A percentile compares a stretch with the other conserved stretches of the same genome.
phyloP scores from a whole-genome alignment of 2,797 vertebrate species.

The Pipistrellus pygmaeus region DNA sequence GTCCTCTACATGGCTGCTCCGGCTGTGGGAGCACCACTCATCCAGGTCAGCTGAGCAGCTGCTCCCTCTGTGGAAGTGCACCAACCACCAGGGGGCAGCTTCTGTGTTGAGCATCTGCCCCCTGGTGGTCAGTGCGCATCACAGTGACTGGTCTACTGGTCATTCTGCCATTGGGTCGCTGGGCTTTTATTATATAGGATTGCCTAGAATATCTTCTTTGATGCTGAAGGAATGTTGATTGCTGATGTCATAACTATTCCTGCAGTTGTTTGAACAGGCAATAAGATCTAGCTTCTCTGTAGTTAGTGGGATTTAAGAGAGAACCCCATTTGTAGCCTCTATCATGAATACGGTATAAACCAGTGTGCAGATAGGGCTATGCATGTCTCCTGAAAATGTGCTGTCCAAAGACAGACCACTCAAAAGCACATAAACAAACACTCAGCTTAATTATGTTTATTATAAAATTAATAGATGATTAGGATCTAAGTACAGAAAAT shows the following conservation, averaged over 20 bases:
- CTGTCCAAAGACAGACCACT: neutral
- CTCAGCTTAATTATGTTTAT: neutral
- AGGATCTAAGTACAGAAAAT: slow-evolving; percentile 17
- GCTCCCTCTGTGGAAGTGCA: too few species aligned
- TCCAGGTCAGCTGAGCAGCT: too few species aligned
- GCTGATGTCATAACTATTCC: neutral
- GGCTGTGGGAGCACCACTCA: too few species aligned
- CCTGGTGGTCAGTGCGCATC: too few species aligned
- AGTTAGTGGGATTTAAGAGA: neutral
- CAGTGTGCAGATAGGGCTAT: neutral
- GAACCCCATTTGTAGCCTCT: neutral
- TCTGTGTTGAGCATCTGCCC: too few species aligned
- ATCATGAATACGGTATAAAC: neutral
- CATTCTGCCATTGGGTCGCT: too few species aligned
- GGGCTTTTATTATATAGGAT: too few species aligned
- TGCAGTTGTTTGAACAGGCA: neutral
- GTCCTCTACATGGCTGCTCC: too few species aligned
- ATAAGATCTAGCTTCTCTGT: neutral
- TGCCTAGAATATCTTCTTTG: slow-evolving; percentile 26
- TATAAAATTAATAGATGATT: slow-evolving; percentile 11
- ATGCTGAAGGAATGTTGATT: neutral
- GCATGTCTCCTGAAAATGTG: neutral
- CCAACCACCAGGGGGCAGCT: too few species aligned
- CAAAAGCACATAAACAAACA: neutral
- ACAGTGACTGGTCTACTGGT: too few species aligned